These are phyloP conservation scores for Tachystola acroxantha DNA, from an alignment of 2,888 invertebrate genomes.

Conservation along the genomic window DNA sequence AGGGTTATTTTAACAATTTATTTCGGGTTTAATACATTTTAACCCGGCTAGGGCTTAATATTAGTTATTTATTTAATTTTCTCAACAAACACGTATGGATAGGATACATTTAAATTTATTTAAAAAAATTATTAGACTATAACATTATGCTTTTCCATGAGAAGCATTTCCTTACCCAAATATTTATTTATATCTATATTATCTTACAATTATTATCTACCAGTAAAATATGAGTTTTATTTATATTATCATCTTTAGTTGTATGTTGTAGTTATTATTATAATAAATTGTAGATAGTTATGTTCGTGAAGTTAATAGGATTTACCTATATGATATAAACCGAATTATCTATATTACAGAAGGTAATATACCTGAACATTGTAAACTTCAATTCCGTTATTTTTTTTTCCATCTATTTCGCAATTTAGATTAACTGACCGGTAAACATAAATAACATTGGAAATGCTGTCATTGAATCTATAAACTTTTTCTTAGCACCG, in stretches of 20 bases:
- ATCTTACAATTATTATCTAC: conserved; percentile 52
- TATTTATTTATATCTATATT: conserved; percentile 45
- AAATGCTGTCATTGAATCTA: conserved; percentile 28
- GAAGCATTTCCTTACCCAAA: conserved; percentile 53
- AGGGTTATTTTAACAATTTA: conserved; percentile 56
- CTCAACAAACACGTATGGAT: conserved; percentile 18
- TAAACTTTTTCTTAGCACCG: not conserved
- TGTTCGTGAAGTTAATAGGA: conserved; percentile 31
- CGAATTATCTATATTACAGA: no score
- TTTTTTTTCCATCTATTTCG: no score
- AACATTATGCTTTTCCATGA: conserved; percentile 28
- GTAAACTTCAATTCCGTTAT: conserved; percentile 17
- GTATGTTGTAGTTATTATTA: conserved; percentile 45
- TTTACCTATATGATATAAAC: conserved; percentile 29
- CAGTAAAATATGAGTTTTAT: conserved; percentile 67
- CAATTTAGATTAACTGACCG: no score
- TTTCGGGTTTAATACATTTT: conserved; percentile 28
- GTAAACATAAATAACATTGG: conserved; percentile 1
- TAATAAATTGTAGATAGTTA: conserved; percentile 48
- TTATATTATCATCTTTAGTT: conserved; percentile 67
- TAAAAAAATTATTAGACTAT: conserved; percentile 22
- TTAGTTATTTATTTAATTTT: conserved; percentile 41
- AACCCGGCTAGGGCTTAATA: conserved; percentile 24
- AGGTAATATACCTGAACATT: conserved; percentile 55
- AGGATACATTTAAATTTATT: conserved; percentile 26